Conservation (phyloP, 2,113 vertebrate species). For the Seriola quinqueradiata region DNA sequence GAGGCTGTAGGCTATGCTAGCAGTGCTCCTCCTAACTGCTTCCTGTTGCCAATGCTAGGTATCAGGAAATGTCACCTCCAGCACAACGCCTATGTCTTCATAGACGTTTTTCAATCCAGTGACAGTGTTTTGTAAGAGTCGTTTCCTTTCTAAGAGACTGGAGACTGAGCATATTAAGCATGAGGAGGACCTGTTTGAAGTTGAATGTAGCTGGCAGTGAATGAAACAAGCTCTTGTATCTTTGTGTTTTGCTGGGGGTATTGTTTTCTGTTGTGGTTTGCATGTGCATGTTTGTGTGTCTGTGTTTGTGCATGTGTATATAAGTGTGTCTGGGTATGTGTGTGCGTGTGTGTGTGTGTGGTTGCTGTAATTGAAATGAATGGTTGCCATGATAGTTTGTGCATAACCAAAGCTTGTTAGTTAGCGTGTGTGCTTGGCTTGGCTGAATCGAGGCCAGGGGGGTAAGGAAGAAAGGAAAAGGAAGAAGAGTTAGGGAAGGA, state of each 20-base stretch:
- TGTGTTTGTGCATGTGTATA: conserved; percentile 1
- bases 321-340: not conserved
- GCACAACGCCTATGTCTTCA: conserved; percentile 59
- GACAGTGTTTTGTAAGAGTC: conserved; percentile 54
- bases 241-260: conserved; percentile 65
- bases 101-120: conserved; percentile 59
- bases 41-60: conserved; percentile 68
- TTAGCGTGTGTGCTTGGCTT: conserved; percentile 58
- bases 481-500: conserved; percentile 2
- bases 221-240: conserved; percentile 67
- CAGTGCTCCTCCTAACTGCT: conserved; percentile 56
- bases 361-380: conserved; percentile 66
- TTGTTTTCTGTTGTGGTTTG: conserved; percentile 56
- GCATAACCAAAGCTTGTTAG: conserved; percentile 67
- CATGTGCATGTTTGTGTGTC: conserved; percentile 10
- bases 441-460: conserved; percentile 50
- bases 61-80: conserved; percentile 67
- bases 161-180: conserved; percentile 67
- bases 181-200: conserved; percentile 69
- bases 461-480: conserved; percentile 25
- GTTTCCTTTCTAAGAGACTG: conserved; percentile 63
- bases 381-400: conserved; percentile 66
- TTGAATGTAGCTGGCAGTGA: conserved; percentile 71
- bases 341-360: conserved; percentile 12
- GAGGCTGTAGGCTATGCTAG: conserved; percentile 58